Conservation (phyloP, 2,113 vertebrate species). For the Ammodytes marinus region DNA sequence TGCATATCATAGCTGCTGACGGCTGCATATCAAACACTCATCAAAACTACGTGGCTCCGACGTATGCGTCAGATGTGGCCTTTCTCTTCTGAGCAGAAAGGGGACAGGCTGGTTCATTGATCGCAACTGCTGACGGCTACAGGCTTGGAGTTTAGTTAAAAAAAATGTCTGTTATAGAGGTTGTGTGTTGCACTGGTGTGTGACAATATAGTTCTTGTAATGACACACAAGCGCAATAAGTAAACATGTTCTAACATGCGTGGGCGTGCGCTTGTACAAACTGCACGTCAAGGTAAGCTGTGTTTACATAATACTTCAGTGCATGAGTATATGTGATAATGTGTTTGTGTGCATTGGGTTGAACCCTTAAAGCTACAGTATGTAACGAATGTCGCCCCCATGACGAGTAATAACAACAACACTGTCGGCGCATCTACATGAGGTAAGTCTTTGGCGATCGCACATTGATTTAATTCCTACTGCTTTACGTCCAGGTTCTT, state of each 20-base stretch:
- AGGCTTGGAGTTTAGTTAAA: slow-evolving; percentile 19
- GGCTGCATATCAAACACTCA: slow-evolving; percentile 69
- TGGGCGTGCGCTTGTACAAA: not conserved
- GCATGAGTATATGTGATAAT: not conserved
- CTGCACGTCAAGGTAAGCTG: too few relatives aligned
- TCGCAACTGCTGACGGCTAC: slow-evolving; percentile 37
- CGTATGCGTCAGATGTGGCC: slow-evolving; percentile 53
- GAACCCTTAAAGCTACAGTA: not conserved
- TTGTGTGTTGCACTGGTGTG: slow-evolving; percentile 5
- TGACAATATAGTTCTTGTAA: not conserved
- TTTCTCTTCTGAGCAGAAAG: slow-evolving; percentile 54
- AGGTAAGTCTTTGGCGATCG: too few relatives aligned
- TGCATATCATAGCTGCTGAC: slow-evolving; percentile 36
- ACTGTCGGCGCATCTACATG: too few relatives aligned
- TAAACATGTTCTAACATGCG: not conserved
- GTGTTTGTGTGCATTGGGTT: not conserved
- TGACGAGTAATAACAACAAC: too few relatives aligned
- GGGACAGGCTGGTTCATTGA: slow-evolving; percentile 54
- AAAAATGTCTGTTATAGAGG: not conserved
- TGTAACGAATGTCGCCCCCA: too few relatives aligned
- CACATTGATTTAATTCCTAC: too few relatives aligned
- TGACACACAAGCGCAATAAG: not conserved
- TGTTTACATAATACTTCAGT: not conserved
- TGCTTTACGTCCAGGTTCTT: too few relatives aligned
- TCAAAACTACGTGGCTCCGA: slow-evolving; percentile 49